Percentiles rank a stretch among this genome's conserved stretches.
phyloP scores from a whole-genome alignment of 2,113 vertebrate genomes.

The Meriones unguiculatus region DNA sequence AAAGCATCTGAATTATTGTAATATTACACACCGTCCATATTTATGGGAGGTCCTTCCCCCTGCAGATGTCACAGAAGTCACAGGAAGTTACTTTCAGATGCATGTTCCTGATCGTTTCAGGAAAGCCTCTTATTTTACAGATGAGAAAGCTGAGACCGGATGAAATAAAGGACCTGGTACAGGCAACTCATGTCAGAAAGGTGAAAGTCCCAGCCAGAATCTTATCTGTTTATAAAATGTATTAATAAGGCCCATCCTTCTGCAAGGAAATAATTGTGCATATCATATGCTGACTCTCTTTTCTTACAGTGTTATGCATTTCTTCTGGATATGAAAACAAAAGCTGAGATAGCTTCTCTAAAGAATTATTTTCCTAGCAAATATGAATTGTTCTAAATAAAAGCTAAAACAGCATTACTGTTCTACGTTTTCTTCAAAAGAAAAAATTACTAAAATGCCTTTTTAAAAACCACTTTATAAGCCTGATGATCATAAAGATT shows the following conservation, averaged over 20 bases:
- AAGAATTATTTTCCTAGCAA: slow-evolving; percentile 52
- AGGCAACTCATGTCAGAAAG: background rate
- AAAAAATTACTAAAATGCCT: slow-evolving; percentile 22
- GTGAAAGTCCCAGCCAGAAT: background rate
- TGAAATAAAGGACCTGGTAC: slow-evolving; percentile 18
- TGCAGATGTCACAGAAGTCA: background rate
- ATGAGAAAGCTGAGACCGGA: background rate
- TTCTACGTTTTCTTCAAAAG: slow-evolving; percentile 63
- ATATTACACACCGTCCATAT: background rate
- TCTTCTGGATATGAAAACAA: slow-evolving; percentile 51
- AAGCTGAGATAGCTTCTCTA: slow-evolving; percentile 37
- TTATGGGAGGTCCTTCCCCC: background rate
- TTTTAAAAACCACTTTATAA: slow-evolving; percentile 59
- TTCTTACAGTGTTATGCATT: slow-evolving; percentile 16
- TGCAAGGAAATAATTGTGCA: background rate
- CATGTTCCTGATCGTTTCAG: background rate
- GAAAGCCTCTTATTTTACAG: background rate
- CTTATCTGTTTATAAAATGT: background rate
- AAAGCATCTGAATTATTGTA: slow-evolving; percentile 45
- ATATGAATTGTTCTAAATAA: slow-evolving; percentile 64
- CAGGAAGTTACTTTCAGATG: background rate
- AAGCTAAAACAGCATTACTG: slow-evolving; percentile 49
- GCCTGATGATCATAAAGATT: slow-evolving; percentile 61
- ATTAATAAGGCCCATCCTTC: background rate
- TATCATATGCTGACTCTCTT: slow-evolving; percentile 30